These are phyloP conservation scores for Agrypnia vestita DNA, from an alignment of 1,140 invertebrate species.

Conservation along the genomic window DNA sequence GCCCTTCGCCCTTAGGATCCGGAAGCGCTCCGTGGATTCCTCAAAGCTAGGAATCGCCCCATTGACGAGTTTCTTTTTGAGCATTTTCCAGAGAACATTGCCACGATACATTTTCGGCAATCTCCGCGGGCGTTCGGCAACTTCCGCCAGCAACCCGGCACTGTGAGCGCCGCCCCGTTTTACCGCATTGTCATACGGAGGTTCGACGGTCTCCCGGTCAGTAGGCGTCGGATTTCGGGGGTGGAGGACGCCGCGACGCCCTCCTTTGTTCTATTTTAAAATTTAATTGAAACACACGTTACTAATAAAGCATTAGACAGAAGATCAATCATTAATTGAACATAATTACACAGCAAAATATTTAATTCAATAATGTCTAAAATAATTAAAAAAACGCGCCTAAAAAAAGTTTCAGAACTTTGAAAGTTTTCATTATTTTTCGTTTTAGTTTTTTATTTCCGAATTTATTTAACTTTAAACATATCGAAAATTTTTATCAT, in stretches of 20 bases:
- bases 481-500: no score
- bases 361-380: conserved; percentile 1
- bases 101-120: conserved; percentile 3
- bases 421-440: not conserved
- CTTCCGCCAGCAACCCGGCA: conserved; percentile 34
- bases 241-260: conserved; percentile 32
- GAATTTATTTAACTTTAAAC: no score
- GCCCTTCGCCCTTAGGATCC: not conserved
- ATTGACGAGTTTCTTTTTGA: conserved; percentile 15
- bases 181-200: conserved; percentile 53
- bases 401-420: not conserved
- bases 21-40: conserved; percentile 2
- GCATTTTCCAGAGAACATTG: conserved; percentile 9
- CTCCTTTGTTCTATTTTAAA: conserved; percentile 46
- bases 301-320: no score
- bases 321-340: not conserved
- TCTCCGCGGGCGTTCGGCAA: not conserved
- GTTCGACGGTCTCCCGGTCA: conserved; percentile 35
- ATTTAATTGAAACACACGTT: not conserved
- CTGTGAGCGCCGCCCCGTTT: conserved; percentile 46
- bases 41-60: not conserved
- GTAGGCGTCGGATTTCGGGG: conserved; percentile 36
- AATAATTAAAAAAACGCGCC: not conserved
- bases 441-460: not conserved
- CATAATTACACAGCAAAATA: conserved; percentile 4